A percentile compares a stretch with the other conserved stretches of the same genome.
These are phyloP conservation scores for Drosophila rhopaloa DNA, from an alignment of 1,140 invertebrate species.

Conservation along the genomic window DNA sequence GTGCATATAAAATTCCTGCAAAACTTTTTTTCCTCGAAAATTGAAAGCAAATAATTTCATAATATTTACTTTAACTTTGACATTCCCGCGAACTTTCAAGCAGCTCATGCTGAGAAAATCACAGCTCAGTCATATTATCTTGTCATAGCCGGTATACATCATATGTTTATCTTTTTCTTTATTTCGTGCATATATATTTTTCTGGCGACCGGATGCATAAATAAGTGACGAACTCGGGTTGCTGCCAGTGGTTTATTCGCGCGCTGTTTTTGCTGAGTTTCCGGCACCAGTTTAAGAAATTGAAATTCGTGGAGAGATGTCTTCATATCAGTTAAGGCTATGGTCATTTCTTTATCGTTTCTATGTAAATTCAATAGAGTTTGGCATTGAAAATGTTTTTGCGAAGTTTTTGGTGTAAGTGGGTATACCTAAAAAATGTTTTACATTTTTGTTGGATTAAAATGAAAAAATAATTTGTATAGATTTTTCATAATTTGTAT, in stretches of 20 bases:
- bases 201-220: conserved; percentile 71
- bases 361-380: conserved; percentile 38
- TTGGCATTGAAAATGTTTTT: conserved; percentile 15
- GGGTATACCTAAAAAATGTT: neutral
- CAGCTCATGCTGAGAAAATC: conserved; percentile 36
- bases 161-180: conserved; percentile 35
- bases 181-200: conserved; percentile 50
- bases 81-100: conserved; percentile 24
- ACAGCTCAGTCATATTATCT: conserved; percentile 56
- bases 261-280: conserved; percentile 56
- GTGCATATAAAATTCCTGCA: conserved; percentile 20
- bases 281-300: conserved; percentile 56
- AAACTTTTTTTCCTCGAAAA: conserved; percentile 35
- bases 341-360: conserved; percentile 42
- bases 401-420: neutral
- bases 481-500: too few species aligned
- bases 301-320: conserved; percentile 41
- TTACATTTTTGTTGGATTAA: too few species aligned
- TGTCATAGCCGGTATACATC: conserved; percentile 31
- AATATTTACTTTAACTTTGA: conserved; percentile 51
- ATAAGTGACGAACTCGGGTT: conserved; percentile 70
- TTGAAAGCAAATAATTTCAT: conserved; percentile 58
- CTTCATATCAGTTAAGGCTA: conserved; percentile 16
- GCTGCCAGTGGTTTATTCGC: conserved; percentile 21
- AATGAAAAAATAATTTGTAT: too few species aligned